These are phyloP conservation scores for Drosophila nigromelanica DNA, from an alignment of 1,140 invertebrate species.

Conservation along the genomic window DNA sequence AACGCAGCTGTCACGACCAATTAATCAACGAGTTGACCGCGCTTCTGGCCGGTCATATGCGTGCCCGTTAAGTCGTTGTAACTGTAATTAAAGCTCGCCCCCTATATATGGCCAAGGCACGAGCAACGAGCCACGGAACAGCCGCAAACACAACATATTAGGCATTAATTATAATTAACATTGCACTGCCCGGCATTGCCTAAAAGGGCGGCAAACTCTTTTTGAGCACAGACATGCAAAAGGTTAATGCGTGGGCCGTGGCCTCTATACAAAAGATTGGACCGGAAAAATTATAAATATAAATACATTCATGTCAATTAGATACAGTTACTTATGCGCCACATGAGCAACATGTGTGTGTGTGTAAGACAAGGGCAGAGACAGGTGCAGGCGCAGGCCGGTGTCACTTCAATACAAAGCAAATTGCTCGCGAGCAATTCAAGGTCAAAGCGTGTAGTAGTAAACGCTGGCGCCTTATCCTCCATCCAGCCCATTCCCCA, in stretches of 20 bases:
- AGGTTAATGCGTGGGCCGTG: constrained; percentile 53
- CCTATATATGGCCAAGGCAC: constrained; percentile 26
- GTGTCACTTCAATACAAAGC: constrained; percentile 15
- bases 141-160: constrained; percentile 31
- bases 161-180: constrained; percentile 68
- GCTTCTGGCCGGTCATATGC: constrained; percentile 20
- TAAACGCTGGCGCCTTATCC: constrained; percentile 3
- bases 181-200: constrained; percentile 34
- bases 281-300: constrained; percentile 61
- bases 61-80: constrained; percentile 41
- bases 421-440: constrained; percentile 25
- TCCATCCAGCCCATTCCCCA: background rate
- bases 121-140: constrained; percentile 25
- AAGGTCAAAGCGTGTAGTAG: constrained; percentile 38
- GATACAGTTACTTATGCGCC: constrained; percentile 47
- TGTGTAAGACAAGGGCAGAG: background rate
- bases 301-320: constrained; percentile 63
- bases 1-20: constrained; percentile 41
- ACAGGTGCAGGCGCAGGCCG: background rate
- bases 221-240: constrained; percentile 42
- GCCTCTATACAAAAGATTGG: constrained; percentile 32
- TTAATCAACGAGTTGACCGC: constrained; percentile 64
- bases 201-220: constrained; percentile 42
- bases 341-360: constrained; percentile 69
- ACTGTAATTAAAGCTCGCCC: constrained; percentile 66